Evolutionary conservation across 2,113 vertebrate genomes (phyloP).

Genomic region (Brachyhypopomus occidentalis): DNA sequence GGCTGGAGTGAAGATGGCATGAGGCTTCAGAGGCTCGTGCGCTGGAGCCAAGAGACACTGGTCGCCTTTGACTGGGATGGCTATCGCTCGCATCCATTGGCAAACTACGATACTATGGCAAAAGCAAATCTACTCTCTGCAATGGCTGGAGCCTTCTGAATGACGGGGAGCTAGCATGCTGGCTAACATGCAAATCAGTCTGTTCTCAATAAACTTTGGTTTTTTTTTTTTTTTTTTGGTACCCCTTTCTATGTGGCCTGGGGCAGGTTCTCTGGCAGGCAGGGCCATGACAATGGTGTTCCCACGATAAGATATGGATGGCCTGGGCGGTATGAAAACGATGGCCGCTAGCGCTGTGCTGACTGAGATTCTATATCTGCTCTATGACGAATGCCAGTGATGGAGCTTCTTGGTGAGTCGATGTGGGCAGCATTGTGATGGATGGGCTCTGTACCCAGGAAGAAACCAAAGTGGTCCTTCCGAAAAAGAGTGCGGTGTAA

Average conservation of each 20-base stretch:
- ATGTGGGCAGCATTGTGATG: conserved; percentile 61
- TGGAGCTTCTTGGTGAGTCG: conserved; percentile 70
- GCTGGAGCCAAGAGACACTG: conserved; percentile 52
- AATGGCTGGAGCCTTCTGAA: conserved; percentile 55
- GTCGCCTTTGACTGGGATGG: conserved; percentile 63
- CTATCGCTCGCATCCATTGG: conserved; percentile 63
- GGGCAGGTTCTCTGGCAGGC: conserved; percentile 48
- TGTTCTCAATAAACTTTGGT: neutral
- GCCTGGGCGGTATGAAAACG: conserved; percentile 59
- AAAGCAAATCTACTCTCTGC: conserved; percentile 60
- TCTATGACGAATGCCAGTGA: conserved; percentile 74
- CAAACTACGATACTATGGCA: conserved; percentile 57
- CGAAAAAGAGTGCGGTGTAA: conserved; percentile 72
- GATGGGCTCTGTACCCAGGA: conserved; percentile 57
- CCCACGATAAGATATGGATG: conserved; percentile 67
- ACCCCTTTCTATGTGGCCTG: conserved; percentile 24
- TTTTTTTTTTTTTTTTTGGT: conserved; percentile 5
- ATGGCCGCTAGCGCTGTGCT: conserved; percentile 69
- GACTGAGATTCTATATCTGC: conserved; percentile 68
- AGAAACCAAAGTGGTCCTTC: conserved; percentile 69
- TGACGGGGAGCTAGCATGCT: conserved; percentile 57
- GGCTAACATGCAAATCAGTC: conserved; percentile 56
- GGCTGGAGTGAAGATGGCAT: conserved; percentile 52
- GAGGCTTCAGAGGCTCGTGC: conserved; percentile 61
- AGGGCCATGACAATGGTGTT: conserved; percentile 63